These are phyloP conservation scores for Campylomormyrus tamandua DNA, from an alignment of 2,113 vertebrate genomes.

Conservation along the genomic window DNA sequence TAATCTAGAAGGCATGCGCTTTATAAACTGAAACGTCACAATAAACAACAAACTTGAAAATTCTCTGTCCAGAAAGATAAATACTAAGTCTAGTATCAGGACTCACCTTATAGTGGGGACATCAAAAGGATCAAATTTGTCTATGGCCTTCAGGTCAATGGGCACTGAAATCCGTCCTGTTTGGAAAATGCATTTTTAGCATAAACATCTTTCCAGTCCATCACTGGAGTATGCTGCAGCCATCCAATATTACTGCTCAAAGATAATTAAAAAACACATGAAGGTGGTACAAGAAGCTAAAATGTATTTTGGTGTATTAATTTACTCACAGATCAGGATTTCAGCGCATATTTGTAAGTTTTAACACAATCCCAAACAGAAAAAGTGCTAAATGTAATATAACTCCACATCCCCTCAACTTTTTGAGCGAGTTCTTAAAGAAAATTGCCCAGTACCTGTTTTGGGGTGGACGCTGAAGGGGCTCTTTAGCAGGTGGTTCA, in stretches of 20 bases:
- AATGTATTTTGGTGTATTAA: not conserved
- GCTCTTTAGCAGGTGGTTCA: conserved; percentile 90
- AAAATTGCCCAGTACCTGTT: conserved; percentile 60
- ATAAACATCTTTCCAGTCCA: not conserved
- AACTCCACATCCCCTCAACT: not conserved
- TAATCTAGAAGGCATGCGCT: not conserved
- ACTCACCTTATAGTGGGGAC: conserved; percentile 86
- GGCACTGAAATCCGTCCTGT: conserved; percentile 86
- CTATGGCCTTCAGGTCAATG: conserved; percentile 74
- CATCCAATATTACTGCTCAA: not conserved
- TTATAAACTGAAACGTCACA: not conserved
- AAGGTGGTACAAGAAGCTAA: not conserved
- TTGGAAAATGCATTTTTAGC: not conserved
- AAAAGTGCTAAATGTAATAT: not conserved
- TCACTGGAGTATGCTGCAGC: not conserved
- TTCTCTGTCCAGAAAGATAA: not conserved
- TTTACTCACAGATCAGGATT: not conserved
- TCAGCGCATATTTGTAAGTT: not conserved
- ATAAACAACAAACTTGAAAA: not conserved
- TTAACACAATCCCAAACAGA: not conserved
- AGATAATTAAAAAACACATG: not conserved
- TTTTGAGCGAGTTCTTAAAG: not conserved
- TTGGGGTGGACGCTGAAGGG: conserved; percentile 96
- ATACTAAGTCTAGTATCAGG: not conserved
- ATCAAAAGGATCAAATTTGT: conserved; percentile 80